These are phyloP conservation scores for Chaunax sp. DNA, from an alignment of 2,797 vertebrate species.

Conservation along the genomic window DNA sequence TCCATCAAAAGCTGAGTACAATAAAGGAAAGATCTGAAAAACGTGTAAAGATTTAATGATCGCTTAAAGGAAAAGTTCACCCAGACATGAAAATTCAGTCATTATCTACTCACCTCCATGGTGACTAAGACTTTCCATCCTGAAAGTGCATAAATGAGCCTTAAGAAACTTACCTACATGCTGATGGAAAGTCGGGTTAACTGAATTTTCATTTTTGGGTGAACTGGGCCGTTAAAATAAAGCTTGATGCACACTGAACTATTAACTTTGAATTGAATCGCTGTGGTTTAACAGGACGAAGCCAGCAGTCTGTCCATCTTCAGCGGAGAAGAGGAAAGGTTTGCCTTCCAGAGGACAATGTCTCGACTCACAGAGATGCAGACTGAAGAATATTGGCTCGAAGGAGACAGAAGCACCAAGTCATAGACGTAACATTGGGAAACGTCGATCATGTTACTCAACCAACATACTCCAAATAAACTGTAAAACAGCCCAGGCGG, in stretches of 20 bases:
- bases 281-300: constrained; percentile 72
- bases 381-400: constrained; percentile 94
- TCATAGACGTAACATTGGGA: constrained; percentile 33
- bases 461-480: neutral
- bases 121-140: too few relatives aligned
- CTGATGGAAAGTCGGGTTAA: too few relatives aligned
- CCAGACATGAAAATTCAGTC: too few relatives aligned
- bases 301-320: constrained; percentile 91
- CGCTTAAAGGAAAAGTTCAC: too few relatives aligned
- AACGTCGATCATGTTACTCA: neutral
- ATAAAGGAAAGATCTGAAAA: neutral
- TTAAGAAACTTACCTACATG: too few relatives aligned
- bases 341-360: constrained; percentile 94
- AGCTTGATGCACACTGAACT: neutral
- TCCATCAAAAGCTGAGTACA: neutral
- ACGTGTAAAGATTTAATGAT: neutral
- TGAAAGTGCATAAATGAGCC: too few relatives aligned
- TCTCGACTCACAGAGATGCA: constrained; percentile 99
- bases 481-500: constrained; percentile 14
- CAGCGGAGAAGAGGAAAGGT: constrained; percentile 94
- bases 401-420: constrained; percentile 88
- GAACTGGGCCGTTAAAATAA: too few relatives aligned
- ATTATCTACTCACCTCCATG: too few relatives aligned
- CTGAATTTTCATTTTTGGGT: neutral
- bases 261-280: rapidly evolving